phyloP scores from a whole-genome alignment of 1,140 invertebrate genomes.

The Hyles vespertilio region DNA sequence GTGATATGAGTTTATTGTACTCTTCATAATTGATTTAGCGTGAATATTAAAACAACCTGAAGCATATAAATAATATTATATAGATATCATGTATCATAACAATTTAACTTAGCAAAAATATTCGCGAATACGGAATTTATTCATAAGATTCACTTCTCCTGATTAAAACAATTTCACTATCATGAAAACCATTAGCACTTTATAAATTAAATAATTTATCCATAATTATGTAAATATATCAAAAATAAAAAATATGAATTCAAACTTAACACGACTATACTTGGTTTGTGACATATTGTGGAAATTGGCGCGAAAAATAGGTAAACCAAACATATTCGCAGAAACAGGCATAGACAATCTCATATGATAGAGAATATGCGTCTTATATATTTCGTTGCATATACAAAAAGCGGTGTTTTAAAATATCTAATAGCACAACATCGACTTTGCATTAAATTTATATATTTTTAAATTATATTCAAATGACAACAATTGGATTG shows the following conservation, averaged over 20 bases:
- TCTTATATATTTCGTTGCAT: conserved; percentile 34
- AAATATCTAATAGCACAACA: conserved; percentile 8
- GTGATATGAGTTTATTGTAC: conserved; percentile 38
- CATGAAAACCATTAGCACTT: too few relatives aligned
- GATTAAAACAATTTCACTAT: too few relatives aligned
- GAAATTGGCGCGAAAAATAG: conserved; percentile 1
- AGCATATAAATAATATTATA: background rate
- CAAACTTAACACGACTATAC: too few relatives aligned
- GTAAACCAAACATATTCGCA: background rate
- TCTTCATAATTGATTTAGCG: background rate
- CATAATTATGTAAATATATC: too few relatives aligned
- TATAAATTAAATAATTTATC: too few relatives aligned
- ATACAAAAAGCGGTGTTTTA: conserved; percentile 28
- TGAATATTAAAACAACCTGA: background rate
- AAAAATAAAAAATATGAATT: too few relatives aligned
- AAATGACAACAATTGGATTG: conserved; percentile 26
- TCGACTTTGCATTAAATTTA: conserved; percentile 10
- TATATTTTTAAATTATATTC: conserved; percentile 17
- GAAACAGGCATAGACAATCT: background rate
- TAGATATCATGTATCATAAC: background rate
- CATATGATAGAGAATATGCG: conserved; percentile 5
- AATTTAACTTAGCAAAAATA: background rate
- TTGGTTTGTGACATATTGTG: background rate
- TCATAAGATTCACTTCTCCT: background rate
- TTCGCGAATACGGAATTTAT: background rate